Evolutionary conservation across 2,888 invertebrate species (phyloP).

Genomic region (Metacarcinus magister): DNA sequence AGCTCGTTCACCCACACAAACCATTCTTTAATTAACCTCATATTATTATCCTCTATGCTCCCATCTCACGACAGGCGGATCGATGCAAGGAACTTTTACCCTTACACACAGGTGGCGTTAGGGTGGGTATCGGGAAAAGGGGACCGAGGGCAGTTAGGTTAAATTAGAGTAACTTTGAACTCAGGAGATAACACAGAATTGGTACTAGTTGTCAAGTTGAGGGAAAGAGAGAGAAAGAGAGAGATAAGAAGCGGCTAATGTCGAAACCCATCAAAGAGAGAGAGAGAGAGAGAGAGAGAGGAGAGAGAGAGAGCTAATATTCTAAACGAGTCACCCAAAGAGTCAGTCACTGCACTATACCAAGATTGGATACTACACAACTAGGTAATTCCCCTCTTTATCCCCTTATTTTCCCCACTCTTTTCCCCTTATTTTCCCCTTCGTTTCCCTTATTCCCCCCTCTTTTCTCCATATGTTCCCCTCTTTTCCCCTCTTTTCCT

Average conservation of each 20-base stretch:
- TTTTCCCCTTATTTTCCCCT: not conserved
- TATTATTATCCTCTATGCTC: not conserved
- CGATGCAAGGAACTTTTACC: not conserved
- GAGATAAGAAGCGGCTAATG: not conserved
- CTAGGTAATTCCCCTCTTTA: not conserved
- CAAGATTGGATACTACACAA: not conserved
- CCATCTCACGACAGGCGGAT: not conserved
- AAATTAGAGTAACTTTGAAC: slow-evolving; percentile 11
- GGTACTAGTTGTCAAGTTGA: not conserved
- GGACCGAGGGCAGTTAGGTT: not conserved
- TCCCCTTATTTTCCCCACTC: not conserved
- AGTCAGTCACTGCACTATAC: not conserved
- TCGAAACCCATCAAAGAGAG: not conserved
- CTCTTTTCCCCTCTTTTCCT: not conserved
- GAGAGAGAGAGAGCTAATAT: not conserved
- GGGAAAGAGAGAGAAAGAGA: slow-evolving; percentile 18
- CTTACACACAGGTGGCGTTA: not conserved
- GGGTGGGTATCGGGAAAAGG: not conserved
- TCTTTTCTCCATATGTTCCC: not conserved
- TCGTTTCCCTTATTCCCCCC: not conserved
- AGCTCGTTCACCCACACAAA: not conserved
- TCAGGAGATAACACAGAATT: not conserved
- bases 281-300: slow-evolving; percentile 59
- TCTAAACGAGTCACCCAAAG: not conserved
- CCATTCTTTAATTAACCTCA: not conserved